These are phyloP conservation scores for Chironomus riparius DNA, from an alignment of 2,888 invertebrate species.

Conservation along the genomic window DNA sequence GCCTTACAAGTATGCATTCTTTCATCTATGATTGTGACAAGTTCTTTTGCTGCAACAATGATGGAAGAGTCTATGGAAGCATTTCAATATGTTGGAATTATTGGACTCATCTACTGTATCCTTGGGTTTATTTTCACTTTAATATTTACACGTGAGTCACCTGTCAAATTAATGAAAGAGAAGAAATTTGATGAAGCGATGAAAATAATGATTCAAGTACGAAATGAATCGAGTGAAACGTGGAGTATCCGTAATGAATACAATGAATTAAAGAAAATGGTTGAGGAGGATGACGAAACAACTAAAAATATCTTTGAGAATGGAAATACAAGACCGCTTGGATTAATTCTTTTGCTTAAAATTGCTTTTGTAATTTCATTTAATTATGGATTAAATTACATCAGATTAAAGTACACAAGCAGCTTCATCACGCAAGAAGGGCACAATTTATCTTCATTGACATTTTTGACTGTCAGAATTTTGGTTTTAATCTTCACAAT, in stretches of 20 bases:
- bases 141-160: conserved; percentile 26
- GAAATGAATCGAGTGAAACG: conserved; percentile 27
- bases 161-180: conserved; percentile 15
- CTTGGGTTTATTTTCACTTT: conserved; percentile 6
- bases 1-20: conserved; percentile 15
- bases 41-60: background rate
- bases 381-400: conserved; percentile 18
- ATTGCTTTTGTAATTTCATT: conserved; percentile 18
- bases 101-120: conserved; percentile 10
- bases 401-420: conserved; percentile 23
- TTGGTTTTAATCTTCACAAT: background rate
- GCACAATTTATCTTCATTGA: background rate
- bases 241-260: conserved; percentile 26
- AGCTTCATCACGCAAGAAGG: background rate
- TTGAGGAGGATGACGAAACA: conserved; percentile 20
- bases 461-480: background rate
- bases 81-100: conserved; percentile 12
- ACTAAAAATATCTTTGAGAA: background rate
- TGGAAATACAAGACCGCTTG: conserved; percentile 25
- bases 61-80: background rate
- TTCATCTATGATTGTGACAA: background rate
- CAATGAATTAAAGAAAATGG: conserved; percentile 27
- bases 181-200: conserved; percentile 20
- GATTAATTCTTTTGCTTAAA: conserved; percentile 8
- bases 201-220: conserved; percentile 12